phyloP scores from a whole-genome alignment of 2,797 vertebrate species.

The Zalophus californianus region DNA sequence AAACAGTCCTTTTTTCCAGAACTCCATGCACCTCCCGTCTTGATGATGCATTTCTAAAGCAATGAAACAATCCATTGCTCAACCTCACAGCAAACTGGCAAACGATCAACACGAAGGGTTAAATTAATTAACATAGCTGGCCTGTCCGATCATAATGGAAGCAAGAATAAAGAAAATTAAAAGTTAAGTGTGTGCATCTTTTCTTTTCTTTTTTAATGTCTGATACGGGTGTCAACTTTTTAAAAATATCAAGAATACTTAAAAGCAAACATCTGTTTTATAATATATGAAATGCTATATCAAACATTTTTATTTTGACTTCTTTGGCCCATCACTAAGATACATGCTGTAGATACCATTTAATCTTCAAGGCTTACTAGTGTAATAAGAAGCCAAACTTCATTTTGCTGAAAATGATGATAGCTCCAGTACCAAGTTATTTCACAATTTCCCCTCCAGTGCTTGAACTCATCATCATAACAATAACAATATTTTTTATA shows the following conservation, averaged over 20 bases:
- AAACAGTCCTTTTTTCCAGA: conserved; percentile 66
- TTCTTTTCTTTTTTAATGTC: conserved; percentile 23
- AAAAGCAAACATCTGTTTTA: conserved; percentile 78
- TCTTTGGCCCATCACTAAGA: conserved; percentile 77
- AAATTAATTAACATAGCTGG: conserved; percentile 40
- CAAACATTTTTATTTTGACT: conserved; percentile 79
- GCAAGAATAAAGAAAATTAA: conserved; percentile 40
- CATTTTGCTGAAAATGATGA: conserved; percentile 74
- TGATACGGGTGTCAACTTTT: conserved; percentile 35
- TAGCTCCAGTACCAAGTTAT: conserved; percentile 63
- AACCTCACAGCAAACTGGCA: conserved; percentile 21
- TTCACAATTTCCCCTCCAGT: conserved; percentile 66
- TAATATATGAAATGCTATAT: conserved; percentile 71
- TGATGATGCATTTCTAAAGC: conserved; percentile 60
- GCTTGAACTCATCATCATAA: conserved; percentile 70
- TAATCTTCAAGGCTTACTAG: conserved; percentile 72
- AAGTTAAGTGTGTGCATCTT: not conserved
- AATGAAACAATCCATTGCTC: conserved; percentile 20
- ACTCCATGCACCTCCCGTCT: conserved; percentile 38
- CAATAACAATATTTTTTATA: conserved; percentile 78
- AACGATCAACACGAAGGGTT: conserved; percentile 34
- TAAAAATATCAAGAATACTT: conserved; percentile 57
- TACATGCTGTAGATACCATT: conserved; percentile 56
- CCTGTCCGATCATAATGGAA: not conserved
- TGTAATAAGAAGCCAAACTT: conserved; percentile 74